Evolutionary conservation across 2,113 vertebrate genomes (phyloP), one percentile per base, ranked within the genome.

Genomic region (Sciurus niger): DNA sequence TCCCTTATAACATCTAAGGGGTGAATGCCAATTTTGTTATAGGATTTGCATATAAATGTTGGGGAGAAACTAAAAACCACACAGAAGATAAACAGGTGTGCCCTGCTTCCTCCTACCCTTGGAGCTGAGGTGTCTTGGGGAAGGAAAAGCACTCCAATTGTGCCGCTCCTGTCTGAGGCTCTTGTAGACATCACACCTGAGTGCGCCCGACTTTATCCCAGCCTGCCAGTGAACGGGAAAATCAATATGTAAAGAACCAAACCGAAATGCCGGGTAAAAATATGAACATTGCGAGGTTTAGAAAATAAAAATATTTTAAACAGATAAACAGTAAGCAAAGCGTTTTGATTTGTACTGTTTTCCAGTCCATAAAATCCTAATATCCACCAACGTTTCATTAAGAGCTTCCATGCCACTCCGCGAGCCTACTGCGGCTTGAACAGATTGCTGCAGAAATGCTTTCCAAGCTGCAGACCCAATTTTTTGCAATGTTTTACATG

Each of bases 331-430:
- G 98, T 96, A 98, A 98, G 98, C 98, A 98, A 98, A 97, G 97
- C 72, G 89, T 97, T 98, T 97, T 98, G 97, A 98, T 98, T 98
- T 98, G 98, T 96, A 97, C 98, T 96, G 98, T 98, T 99, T 99
- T 98, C 98, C 98, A 98, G 98, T 76, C 98, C 98, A 98, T 98
- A 98, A 98, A 98, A 96, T 93, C 95, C 98, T 98, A 98, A 98
- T 98, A 98, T 97, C 97, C 77, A 70, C 97, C 91, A 70, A 86
- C 0, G 0, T 98, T 98, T 98, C 98, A 98, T 98, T 99, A 98
- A 98, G 97, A 98, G 97, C 97, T 97, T 98, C 97, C 95, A 89
- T 92, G 97, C 95, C 95, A 94, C 93, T 74, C 90, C 58, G 97
- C 96, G 48, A 94, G 98, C 97, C 96, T 74, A 82, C 93, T 58